These are phyloP conservation scores for Macrosoma leucophasiata DNA, from an alignment of 2,888 invertebrate genomes.

Conservation along the genomic window DNA sequence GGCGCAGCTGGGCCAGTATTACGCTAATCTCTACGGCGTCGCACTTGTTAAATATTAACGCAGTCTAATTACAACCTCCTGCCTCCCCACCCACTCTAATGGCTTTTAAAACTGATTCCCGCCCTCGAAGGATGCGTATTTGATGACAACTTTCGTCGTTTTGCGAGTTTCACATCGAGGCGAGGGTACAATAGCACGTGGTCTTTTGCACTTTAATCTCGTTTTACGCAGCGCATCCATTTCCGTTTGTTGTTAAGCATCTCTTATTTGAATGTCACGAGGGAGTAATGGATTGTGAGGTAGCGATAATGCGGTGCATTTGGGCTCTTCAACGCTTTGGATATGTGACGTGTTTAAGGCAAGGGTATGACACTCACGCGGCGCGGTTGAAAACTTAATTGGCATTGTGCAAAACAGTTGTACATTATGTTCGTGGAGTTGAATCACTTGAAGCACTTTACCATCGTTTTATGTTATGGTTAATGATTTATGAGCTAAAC, in stretches of 20 bases:
- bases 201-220: constrained; percentile 33
- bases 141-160: constrained; percentile 70
- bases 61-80: constrained; percentile 67
- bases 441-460: neutral
- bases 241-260: constrained; percentile 15
- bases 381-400: constrained; percentile 27
- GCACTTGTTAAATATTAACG: constrained; percentile 76
- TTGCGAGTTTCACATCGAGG: constrained; percentile 39
- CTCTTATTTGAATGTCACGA: constrained; percentile 21
- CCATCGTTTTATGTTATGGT: neutral
- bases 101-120: constrained; percentile 76
- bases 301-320: constrained; percentile 12
- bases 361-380: constrained; percentile 27
- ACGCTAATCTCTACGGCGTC: constrained; percentile 63
- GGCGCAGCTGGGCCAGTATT: constrained; percentile 57
- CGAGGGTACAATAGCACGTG: constrained; percentile 28
- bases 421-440: constrained; percentile 2
- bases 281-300: constrained; percentile 24
- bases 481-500: too few relatives aligned
- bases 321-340: constrained; percentile 30
- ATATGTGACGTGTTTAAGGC: constrained; percentile 31
- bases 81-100: constrained; percentile 53
- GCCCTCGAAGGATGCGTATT: constrained; percentile 70
- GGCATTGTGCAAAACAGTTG: constrained; percentile 14
- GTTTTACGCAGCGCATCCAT: constrained; percentile 17